These are phyloP conservation scores for Antechinus flavipes DNA, from an alignment of 2,113 vertebrate genomes.

Conservation along the genomic window DNA sequence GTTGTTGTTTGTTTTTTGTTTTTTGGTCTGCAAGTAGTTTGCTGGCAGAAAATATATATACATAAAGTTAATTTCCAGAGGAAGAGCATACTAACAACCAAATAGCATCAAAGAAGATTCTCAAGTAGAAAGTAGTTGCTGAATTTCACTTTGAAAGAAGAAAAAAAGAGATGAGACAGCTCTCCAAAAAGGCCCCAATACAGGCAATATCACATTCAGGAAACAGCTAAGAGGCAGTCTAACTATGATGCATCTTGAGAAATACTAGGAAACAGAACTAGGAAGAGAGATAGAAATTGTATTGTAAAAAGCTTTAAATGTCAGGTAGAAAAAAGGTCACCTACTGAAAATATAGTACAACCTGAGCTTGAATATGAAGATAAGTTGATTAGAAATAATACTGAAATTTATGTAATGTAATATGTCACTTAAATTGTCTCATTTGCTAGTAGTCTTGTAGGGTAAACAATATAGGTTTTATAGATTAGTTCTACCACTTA, in stretches of 20 bases:
- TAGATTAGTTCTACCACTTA: background rate
- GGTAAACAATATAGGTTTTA: background rate
- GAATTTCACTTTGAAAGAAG: background rate
- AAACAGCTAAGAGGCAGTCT: background rate
- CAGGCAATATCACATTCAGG: background rate
- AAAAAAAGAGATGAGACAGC: background rate
- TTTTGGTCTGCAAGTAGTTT: background rate
- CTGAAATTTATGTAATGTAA: background rate
- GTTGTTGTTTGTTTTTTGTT: no score
- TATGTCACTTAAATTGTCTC: background rate
- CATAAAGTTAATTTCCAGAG: background rate
- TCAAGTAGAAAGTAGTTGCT: background rate
- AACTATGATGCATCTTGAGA: background rate
- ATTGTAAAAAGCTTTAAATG: background rate
- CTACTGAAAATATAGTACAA: constrained; percentile 15
- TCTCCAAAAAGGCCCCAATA: background rate
- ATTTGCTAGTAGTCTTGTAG: background rate
- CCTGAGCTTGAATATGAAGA: background rate
- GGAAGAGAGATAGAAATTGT: background rate
- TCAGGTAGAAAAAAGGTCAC: background rate
- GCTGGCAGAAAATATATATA: background rate
- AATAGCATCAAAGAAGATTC: background rate
- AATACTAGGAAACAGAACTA: background rate
- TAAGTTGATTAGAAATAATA: background rate
- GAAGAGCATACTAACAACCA: background rate